A percentile compares a stretch with the other conserved stretches of the same genome.
Evolutionary conservation across 2,888 invertebrate genomes (phyloP).

Genomic region (Nemapogon koenigi): DNA sequence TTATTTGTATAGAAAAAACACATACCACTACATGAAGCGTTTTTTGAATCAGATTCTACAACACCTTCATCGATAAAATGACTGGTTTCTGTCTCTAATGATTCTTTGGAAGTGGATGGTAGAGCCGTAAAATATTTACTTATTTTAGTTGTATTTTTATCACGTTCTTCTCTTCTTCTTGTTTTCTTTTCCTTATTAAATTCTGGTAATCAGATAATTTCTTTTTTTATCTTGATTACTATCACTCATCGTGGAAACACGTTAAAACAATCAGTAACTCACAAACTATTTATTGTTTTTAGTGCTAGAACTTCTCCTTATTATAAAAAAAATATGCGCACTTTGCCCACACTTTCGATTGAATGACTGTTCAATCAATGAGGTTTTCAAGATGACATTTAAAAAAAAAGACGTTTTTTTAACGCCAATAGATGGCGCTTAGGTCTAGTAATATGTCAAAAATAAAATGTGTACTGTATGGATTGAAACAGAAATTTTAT

Average conservation of each 20-base stretch:
- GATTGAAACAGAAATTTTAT: too few species aligned
- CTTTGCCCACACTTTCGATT: constrained; percentile 10
- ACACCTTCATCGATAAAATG: constrained; percentile 9
- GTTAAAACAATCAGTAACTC: constrained; percentile 13
- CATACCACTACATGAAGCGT: background rate
- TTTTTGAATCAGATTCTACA: constrained; percentile 9
- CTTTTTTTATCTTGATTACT: constrained; percentile 11
- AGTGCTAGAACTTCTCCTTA: constrained; percentile 3
- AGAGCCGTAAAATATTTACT: background rate
- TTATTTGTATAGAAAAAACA: background rate
- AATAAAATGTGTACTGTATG: too few species aligned
- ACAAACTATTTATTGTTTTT: constrained; percentile 5
- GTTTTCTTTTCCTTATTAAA: too few species aligned
- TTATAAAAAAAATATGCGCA: constrained; percentile 10
- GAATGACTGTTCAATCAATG: constrained; percentile 9
- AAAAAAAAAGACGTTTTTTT: too few species aligned
- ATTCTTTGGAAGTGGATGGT: background rate
- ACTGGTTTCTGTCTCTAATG: constrained; percentile 9
- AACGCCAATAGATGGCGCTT: too few species aligned
- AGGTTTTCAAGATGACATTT: too few species aligned
- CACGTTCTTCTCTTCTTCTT: background rate
- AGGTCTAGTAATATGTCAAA: too few species aligned
- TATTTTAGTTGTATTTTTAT: background rate
- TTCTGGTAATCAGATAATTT: constrained; percentile 13
- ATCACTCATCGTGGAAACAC: constrained; percentile 12